These are phyloP conservation scores for Ornithoptera priamus DNA, from an alignment of 2,888 invertebrate genomes.

Conservation along the genomic window DNA sequence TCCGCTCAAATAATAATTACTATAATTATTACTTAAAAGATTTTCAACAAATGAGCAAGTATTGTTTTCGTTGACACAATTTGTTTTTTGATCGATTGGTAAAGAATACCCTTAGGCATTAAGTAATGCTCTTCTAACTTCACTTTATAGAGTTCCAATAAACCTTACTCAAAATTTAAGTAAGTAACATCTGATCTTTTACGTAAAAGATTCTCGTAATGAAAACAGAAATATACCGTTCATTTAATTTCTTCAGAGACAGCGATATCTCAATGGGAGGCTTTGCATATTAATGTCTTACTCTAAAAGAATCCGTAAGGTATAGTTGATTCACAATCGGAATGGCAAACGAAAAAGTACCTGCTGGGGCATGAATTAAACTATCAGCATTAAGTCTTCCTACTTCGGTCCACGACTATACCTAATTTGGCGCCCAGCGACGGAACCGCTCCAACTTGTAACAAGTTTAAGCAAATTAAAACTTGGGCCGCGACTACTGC, in stretches of 20 bases:
- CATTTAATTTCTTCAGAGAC: not conserved
- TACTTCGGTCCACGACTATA: slow-evolving; percentile 55
- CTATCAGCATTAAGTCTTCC: slow-evolving; percentile 66
- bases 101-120: no score
- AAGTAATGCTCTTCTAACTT: no score
- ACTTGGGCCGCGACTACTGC: slow-evolving; percentile 73
- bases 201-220: not conserved
- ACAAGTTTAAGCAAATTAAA: slow-evolving; percentile 80
- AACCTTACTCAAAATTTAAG: no score
- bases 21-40: no score
- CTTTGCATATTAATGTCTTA: slow-evolving; percentile 27
- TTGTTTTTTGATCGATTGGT: no score
- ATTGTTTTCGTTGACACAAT: no score
- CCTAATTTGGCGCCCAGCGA: slow-evolving; percentile 75
- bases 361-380: slow-evolving; percentile 66
- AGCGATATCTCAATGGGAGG: not conserved
- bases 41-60: no score
- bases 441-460: slow-evolving; percentile 76
- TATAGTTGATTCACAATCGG: slow-evolving; percentile 50
- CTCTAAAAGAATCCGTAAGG: slow-evolving; percentile 45
- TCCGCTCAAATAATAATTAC: no score
- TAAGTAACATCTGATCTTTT: no score
- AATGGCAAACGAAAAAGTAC: slow-evolving; percentile 46
- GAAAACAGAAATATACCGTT: not conserved
- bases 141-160: no score